Evolutionary conservation across 2,888 invertebrate genomes (phyloP).

Genomic region (Chironomus riparius): DNA sequence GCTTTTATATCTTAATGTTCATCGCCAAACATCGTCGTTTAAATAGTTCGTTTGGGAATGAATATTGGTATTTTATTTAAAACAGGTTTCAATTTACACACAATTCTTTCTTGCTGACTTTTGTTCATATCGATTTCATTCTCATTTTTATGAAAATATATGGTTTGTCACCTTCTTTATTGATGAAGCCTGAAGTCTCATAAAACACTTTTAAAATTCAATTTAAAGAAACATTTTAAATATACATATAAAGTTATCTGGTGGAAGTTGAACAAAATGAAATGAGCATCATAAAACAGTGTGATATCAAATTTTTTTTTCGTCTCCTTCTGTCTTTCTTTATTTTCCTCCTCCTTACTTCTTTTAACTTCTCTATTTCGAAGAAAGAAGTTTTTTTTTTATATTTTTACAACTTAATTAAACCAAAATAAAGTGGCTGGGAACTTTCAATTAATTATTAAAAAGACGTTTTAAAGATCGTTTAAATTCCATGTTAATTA

Average conservation of each 20-base stretch:
- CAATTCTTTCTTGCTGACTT: background rate
- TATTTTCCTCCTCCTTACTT: background rate
- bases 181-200: constrained; percentile 11
- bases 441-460: constrained; percentile 21
- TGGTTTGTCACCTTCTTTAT: constrained; percentile 13
- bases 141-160: background rate
- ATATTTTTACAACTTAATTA: constrained; percentile 23
- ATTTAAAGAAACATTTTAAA: constrained; percentile 10
- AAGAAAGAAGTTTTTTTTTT: background rate
- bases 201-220: constrained; percentile 18
- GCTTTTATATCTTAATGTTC: background rate
- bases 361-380: background rate
- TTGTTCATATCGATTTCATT: background rate
- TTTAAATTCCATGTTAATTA: constrained; percentile 10
- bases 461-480: constrained; percentile 10
- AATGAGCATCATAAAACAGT: constrained; percentile 20
- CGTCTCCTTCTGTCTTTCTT: background rate
- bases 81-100: constrained; percentile 1
- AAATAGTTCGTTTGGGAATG: background rate
- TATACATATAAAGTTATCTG: background rate
- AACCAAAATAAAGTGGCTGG: constrained; percentile 20
- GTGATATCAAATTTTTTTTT: constrained; percentile 22
- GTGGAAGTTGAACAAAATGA: constrained; percentile 12
- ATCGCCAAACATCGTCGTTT: background rate
- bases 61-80: background rate